These are phyloP conservation scores for Hippocampus mohnikei DNA, from an alignment of 2,113 vertebrate genomes.

Conservation along the genomic window DNA sequence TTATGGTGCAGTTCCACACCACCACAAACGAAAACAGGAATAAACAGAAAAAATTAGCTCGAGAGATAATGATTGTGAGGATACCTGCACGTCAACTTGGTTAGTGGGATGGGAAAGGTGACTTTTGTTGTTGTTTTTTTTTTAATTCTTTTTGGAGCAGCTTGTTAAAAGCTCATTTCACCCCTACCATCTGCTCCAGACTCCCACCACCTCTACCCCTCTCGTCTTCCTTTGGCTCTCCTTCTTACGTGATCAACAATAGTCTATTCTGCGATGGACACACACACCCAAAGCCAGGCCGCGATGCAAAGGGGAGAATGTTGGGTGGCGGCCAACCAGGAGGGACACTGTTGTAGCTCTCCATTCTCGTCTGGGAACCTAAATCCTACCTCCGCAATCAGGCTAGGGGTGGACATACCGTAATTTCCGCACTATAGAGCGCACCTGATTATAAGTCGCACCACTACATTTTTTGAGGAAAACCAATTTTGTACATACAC, in stretches of 20 bases:
- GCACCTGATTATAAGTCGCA: no score
- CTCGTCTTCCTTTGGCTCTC: constrained; percentile 40
- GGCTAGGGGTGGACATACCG: constrained; percentile 35
- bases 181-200: constrained; percentile 3
- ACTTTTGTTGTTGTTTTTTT: constrained; percentile 29
- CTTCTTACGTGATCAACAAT: constrained; percentile 68
- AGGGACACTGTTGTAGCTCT: constrained; percentile 56
- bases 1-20: no score
- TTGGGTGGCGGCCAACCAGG: constrained; percentile 53
- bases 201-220: constrained; percentile 17
- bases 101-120: constrained; percentile 3
- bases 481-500: no score
- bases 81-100: constrained; percentile 10
- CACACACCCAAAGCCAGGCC: constrained; percentile 72
- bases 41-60: background rate
- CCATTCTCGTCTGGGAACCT: constrained; percentile 62
- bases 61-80: background rate
- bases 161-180: constrained; percentile 48
- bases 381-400: constrained; percentile 16
- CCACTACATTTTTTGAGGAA: no score
- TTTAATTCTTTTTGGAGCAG: background rate
- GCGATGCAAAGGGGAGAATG: constrained; percentile 51
- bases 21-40: background rate
- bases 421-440: no score
- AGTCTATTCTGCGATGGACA: constrained; percentile 68